Evolutionary conservation across 2,888 invertebrate species (phyloP).

Genomic region (Catonia carolina): DNA sequence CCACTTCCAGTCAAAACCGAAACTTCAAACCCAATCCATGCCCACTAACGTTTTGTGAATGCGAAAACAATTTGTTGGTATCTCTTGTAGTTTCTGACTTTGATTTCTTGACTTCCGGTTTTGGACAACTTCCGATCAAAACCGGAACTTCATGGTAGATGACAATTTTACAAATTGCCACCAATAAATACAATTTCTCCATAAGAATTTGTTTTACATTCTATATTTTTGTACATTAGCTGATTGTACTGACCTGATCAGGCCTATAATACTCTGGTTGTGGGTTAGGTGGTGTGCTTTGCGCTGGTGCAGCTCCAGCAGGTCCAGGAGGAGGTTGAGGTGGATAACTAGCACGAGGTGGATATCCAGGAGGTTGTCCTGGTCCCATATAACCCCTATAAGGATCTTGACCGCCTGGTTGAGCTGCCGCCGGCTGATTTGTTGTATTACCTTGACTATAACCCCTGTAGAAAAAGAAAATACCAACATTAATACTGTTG

Average conservation of each 20-base stretch:
- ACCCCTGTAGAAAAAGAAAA: slow-evolving; percentile 37
- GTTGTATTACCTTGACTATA: slow-evolving; percentile 37
- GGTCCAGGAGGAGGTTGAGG: slow-evolving; percentile 30
- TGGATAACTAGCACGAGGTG: slow-evolving; percentile 34
- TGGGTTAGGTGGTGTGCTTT: slow-evolving; percentile 44
- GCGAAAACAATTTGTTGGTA: no score
- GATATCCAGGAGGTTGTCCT: slow-evolving; percentile 36
- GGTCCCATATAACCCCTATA: slow-evolving; percentile 41
- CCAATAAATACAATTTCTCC: no score
- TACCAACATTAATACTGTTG: neutral
- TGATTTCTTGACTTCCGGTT: no score
- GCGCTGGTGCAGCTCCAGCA: slow-evolving; percentile 43
- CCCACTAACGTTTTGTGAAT: no score
- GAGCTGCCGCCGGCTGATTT: slow-evolving; percentile 27
- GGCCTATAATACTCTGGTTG: slow-evolving; percentile 47
- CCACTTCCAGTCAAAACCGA: no score
- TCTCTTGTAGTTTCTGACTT: no score
- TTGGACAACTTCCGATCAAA: no score
- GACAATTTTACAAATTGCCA: no score
- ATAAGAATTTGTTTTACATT: no score
- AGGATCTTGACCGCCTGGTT: slow-evolving; percentile 41
- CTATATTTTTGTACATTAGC: no score
- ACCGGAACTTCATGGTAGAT: no score
- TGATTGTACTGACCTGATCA: slow-evolving; percentile 54
- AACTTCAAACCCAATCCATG: no score